Conservation (phyloP, 53 echinoderm and acorn worm species). For the Actinopyga echinites region DNA sequence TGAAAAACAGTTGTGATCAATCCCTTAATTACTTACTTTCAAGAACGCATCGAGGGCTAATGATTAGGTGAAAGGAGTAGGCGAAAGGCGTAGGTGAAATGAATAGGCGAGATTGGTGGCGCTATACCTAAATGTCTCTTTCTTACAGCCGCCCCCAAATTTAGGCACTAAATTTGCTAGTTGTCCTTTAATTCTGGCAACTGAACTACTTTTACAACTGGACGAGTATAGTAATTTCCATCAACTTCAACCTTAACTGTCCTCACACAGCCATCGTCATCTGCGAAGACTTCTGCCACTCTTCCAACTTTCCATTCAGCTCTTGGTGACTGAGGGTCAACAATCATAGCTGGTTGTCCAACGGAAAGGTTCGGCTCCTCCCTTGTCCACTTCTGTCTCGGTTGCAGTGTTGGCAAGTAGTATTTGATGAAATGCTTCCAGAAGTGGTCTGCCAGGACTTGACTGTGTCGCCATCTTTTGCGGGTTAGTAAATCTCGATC, state of each 20-base stretch:
- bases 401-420: neutral
- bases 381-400: slow-evolving; percentile 3
- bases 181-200: neutral
- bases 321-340: neutral
- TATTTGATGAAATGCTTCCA: neutral
- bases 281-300: neutral
- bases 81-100: neutral
- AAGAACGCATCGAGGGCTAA: neutral
- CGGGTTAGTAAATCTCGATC: slow-evolving; percentile 2
- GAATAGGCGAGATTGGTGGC: neutral
- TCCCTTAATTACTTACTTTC: no score
- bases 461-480: slow-evolving; percentile 40
- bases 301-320: neutral
- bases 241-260: neutral
- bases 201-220: neutral
- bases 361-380: neutral
- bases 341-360: neutral
- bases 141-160: neutral
- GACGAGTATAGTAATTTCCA: neutral
- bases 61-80: neutral
- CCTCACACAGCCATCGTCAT: neutral
- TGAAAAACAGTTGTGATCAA: slow-evolving; percentile 60
- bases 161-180: slow-evolving; percentile 3
- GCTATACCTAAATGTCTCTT: neutral
- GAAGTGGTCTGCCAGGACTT: slow-evolving; percentile 10